A percentile compares a stretch with the other conserved stretches of the same genome.
phyloP scores from a whole-genome alignment of 2,888 invertebrate genomes.

The Acanthosepion esculentum region DNA sequence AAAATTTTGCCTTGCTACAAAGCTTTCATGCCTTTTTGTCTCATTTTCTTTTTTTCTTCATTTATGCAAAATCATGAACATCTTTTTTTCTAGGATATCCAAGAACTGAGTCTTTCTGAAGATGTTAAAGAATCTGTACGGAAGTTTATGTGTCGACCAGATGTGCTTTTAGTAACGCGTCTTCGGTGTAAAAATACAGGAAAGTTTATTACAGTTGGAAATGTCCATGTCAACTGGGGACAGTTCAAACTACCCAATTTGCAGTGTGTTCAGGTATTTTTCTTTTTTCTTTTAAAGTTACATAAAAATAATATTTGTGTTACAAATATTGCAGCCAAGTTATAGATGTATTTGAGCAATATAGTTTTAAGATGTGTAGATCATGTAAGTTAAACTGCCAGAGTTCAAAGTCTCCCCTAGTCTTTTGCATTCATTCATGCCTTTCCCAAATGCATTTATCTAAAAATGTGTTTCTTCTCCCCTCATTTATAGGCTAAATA shows the following conservation, averaged over 20 bases:
- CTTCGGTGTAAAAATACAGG: conserved; percentile 65
- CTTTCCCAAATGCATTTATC: no score
- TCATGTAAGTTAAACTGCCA: no score
- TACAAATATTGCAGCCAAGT: no score
- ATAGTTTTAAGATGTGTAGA: no score
- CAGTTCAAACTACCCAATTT: conserved; percentile 67
- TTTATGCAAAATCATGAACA: neutral
- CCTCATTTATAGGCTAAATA: no score
- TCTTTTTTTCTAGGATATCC: conserved; percentile 58
- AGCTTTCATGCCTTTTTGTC: neutral
- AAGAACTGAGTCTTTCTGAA: conserved; percentile 58
- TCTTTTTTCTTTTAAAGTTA: no score
- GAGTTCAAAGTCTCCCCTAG: no score
- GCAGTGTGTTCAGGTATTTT: conserved; percentile 71
- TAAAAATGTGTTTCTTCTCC: no score
- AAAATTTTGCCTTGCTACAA: neutral
- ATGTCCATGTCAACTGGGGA: conserved; percentile 72
- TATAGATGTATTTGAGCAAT: no score
- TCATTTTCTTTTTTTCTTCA: neutral
- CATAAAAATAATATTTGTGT: no score
- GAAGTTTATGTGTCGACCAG: conserved; percentile 65
- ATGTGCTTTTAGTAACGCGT: conserved; percentile 68
- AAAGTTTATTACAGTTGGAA: conserved; percentile 67
- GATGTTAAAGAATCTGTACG: conserved; percentile 62
- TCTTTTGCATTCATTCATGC: no score